Base-by-base conservation (phyloP, 2,797 vertebrate species). In the Mycteria americana region DNA sequence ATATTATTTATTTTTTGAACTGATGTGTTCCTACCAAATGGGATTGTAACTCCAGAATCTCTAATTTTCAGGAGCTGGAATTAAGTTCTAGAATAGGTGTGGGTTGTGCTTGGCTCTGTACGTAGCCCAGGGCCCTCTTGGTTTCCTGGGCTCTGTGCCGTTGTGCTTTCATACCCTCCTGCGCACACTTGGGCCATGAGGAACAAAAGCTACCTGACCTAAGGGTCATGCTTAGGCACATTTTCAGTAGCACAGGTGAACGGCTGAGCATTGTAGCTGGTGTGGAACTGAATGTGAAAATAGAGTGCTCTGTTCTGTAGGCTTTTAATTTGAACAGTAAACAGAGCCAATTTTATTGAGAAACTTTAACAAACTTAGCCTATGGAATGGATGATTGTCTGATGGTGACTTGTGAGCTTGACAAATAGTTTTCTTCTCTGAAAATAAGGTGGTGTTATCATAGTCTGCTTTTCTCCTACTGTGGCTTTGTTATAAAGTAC, bases 71-170 rank as follows among this genome's bases (percentile, higher is more conserved):
- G 60, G 64, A 88, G 27, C 35, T 68, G 68, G 39, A 81, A 43
- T 88, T 67, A 74, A 50, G 13, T 75, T 37, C 59, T 46, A 59
- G 50, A 17, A 23, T 33, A 63, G 43, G 3, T 74, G 11, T 60
- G 28, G 9, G 30, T 56, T 89, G 57, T 63, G 25, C 72, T 70
- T 45, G 46, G 7, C 48, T 80, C 3, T 67, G 30, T 50, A 1
- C 10, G 0, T 54, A n/a, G 50, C 17, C 18, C 0, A 2, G 64
- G 9, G 11, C 17, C 19, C 16, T n/a, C 21, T 13, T 37, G n/a
- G 11, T 3, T 28, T 22, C 50, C 9, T 7, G 51, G 48, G 28
- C 43, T 85, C 7, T 35, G 12, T 37, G 41, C 41, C 3, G 1
- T 65, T 77, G 50, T 68, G 54, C 27, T 81, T 75, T 86, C 18